Percentiles rank a stretch among this genome's conserved stretches.
Evolutionary conservation across 1,140 invertebrate genomes (phyloP).

Genomic region (Glomeris maerens): DNA sequence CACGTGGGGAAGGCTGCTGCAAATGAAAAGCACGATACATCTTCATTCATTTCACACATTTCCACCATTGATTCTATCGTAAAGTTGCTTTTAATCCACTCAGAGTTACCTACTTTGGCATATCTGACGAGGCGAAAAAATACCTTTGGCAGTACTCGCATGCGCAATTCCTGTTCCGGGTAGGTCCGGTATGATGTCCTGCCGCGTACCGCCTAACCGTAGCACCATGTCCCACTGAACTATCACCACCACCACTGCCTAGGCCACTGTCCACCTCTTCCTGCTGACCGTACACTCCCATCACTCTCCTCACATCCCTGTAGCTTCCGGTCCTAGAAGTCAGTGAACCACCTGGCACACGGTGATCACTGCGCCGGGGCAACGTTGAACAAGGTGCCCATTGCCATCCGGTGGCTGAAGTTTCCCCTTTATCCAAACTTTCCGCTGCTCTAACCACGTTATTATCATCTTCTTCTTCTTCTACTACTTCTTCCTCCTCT

Average conservation of each 20-base stretch:
- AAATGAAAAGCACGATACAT: background rate
- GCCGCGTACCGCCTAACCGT: constrained; percentile 18
- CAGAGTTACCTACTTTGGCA: background rate
- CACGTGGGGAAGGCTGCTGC: background rate
- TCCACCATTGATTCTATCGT: background rate
- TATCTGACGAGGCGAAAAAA: constrained; percentile 17
- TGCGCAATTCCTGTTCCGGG: constrained; percentile 54
- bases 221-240: background rate
- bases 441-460: background rate
- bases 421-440: background rate
- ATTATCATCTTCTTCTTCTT: constrained; percentile 16
- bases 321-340: background rate
- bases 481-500: background rate
- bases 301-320: background rate
- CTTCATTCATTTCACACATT: background rate
- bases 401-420: background rate
- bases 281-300: background rate
- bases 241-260: background rate
- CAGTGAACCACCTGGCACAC: background rate
- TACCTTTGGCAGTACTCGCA: constrained; percentile 52
- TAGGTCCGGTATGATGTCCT: constrained; percentile 56
- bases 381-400: background rate
- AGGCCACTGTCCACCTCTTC: background rate
- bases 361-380: background rate
- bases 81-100: background rate